Evolutionary conservation across 37 sponge, comb jelly and placozoan species (phyloP), one percentile per base, ranked within the genome.

Genomic region (Hexactinellida sp.): DNA sequence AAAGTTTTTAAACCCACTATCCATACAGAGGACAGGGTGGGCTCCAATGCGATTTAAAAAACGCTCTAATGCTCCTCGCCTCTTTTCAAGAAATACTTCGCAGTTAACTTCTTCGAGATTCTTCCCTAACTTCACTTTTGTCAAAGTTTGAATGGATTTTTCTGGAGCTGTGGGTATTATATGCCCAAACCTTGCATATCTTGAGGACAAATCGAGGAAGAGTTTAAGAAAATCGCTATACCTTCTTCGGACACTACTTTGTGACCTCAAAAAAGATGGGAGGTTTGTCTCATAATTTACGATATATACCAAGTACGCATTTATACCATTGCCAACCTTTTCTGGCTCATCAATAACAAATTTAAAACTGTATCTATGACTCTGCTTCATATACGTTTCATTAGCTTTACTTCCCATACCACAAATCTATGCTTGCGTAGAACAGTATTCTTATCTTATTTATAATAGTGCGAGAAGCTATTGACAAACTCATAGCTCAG

Each of bases 151-250:
- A 25, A 63, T 7, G 28, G 76, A 63, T 63, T 63, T 63, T 63
- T 63, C 76, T 63, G 76, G 76, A 63, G 76, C 76, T 25, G 76
- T 63, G 3, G 76, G 76, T 5, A 63, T 63, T 10, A 63, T 63
- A 28, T 63, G 76, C 30, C 76, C 76, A 63, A 63, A 63, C 34
- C 76, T 63, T 63, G 76, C 30, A 63, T 63, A 63, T 10, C 76
- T 10, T 25, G 76, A 10, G 3, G 76, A 63, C 76, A 63, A n/a
- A 63, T 63, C 76, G 1, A 63, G 5, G 76, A 63, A 63, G 30
- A 63, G 76, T 23, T 63, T 63, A 25, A 63, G 76, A 63, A 63
- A 63, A 63, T 63, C 76, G 28, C 76, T 63, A 23, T 63, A 63
- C 13, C 76, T 63, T n/a, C 76, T 63, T 25, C 76, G 25, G 5